A percentile compares a stretch with the other conserved stretches of the same genome.
Conservation (phyloP, 2,797 vertebrate genomes). For the Macropus fuliginosus region DNA sequence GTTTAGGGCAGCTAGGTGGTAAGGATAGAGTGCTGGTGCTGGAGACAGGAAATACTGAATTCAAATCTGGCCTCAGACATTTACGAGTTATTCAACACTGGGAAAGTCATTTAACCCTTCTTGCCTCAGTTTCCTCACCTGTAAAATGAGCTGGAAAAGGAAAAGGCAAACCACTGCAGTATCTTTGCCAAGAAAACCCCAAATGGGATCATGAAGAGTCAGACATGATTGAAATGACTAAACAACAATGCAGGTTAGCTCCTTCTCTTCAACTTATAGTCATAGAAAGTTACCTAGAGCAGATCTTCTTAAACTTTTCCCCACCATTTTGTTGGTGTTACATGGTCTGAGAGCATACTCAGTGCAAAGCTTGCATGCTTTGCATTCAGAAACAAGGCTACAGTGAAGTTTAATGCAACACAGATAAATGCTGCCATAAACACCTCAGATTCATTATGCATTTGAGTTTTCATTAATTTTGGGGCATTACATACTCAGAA, state of each 20-base stretch:
- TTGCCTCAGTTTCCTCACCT: background rate
- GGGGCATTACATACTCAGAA: too few relatives aligned
- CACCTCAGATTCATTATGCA: too few relatives aligned
- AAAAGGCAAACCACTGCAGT: background rate
- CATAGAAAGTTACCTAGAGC: background rate
- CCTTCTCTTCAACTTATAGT: background rate
- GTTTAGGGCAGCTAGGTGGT: background rate
- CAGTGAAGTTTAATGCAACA: too few relatives aligned
- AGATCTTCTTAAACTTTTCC: background rate
- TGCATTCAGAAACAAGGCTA: too few relatives aligned
- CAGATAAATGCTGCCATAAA: too few relatives aligned
- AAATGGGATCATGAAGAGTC: background rate
- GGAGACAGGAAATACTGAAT: background rate
- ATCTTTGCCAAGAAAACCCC: background rate
- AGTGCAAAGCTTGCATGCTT: too few relatives aligned
- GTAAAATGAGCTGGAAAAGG: background rate
- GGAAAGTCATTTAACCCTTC: background rate
- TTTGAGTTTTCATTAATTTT: too few relatives aligned
- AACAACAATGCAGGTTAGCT: background rate
- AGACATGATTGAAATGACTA: background rate
- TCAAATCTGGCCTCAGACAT: background rate
- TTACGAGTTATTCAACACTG: background rate
- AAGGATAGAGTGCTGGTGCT: background rate
- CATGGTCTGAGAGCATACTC: too few relatives aligned
- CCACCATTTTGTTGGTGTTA: too few relatives aligned